Percentiles rank a stretch among this genome's conserved stretches.
phyloP scores from a whole-genome alignment of 1,140 invertebrate species.

The Diorhabda sublineata region DNA sequence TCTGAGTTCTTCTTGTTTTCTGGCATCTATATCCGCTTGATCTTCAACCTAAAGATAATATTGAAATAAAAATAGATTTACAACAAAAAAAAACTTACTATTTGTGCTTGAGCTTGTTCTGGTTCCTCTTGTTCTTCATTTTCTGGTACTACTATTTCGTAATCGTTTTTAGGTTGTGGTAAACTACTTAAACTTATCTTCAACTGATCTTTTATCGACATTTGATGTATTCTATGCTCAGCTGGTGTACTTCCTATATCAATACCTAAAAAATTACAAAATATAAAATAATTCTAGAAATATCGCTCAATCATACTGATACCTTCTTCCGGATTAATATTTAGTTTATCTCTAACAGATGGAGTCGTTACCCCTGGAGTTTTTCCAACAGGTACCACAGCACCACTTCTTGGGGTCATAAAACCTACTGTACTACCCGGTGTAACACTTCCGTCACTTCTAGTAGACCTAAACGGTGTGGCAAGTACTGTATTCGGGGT shows the following conservation, averaged over 20 bases:
- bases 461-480: constrained; percentile 79
- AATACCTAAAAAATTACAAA: constrained; percentile 45
- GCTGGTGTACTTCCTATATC: constrained; percentile 64
- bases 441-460: constrained; percentile 46
- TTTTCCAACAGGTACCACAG: constrained; percentile 42
- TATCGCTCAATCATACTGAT: not conserved
- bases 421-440: constrained; percentile 50
- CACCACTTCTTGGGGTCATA: constrained; percentile 49
- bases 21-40: constrained; percentile 86
- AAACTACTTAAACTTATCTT: constrained; percentile 71
- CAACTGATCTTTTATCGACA: constrained; percentile 66
- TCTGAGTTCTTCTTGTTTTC: constrained; percentile 56
- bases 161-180: constrained; percentile 92
- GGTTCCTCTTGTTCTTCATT: constrained; percentile 62
- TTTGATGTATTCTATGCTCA: constrained; percentile 59
- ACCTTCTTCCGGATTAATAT: constrained; percentile 85
- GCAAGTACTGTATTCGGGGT: constrained; percentile 94
- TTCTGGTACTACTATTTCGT: constrained; percentile 96
- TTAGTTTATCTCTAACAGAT: constrained; percentile 88
- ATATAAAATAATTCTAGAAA: not conserved
- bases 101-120: constrained; percentile 46
- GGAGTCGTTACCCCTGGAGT: constrained; percentile 44
- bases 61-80: constrained; percentile 7
- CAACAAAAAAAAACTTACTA: constrained; percentile 4
- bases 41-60: constrained; percentile 58